A percentile compares a stretch with the other conserved stretches of the same genome.
Evolutionary conservation across 2,888 invertebrate genomes (phyloP).

Genomic region (Oeneis ivallda): DNA sequence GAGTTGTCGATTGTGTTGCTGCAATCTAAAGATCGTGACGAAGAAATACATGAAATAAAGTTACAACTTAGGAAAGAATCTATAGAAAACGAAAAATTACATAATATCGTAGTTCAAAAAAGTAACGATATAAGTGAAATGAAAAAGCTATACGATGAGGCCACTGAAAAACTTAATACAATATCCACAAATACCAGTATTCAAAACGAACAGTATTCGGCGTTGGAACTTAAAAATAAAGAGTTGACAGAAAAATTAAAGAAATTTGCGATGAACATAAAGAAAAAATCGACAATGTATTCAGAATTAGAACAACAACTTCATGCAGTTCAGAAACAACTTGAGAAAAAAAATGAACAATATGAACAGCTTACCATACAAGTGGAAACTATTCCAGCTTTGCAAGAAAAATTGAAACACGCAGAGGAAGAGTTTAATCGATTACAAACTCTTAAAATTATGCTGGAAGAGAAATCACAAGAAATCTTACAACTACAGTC

Average conservation of each 20-base stretch:
- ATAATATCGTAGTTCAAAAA: slow-evolving; percentile 79
- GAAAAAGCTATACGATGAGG: slow-evolving; percentile 71
- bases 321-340: slow-evolving; percentile 59
- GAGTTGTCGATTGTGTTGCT: slow-evolving; percentile 69
- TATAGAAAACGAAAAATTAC: slow-evolving; percentile 84
- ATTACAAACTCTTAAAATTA: slow-evolving; percentile 55
- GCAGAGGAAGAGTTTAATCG: slow-evolving; percentile 67
- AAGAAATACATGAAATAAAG: slow-evolving; percentile 79
- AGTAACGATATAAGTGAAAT: slow-evolving; percentile 72
- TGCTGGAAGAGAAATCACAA: slow-evolving; percentile 56
- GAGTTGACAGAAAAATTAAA: slow-evolving; percentile 89
- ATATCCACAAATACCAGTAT: slow-evolving; percentile 66
- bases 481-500: slow-evolving; percentile 51
- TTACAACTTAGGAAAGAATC: slow-evolving; percentile 81
- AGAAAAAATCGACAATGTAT: slow-evolving; percentile 85
- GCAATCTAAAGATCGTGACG: slow-evolving; percentile 79
- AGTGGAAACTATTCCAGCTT: slow-evolving; percentile 60
- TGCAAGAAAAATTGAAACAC: slow-evolving; percentile 67
- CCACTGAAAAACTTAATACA: slow-evolving; percentile 63
- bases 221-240: slow-evolving; percentile 83
- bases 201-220: slow-evolving; percentile 58
- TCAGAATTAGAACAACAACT: slow-evolving; percentile 83
- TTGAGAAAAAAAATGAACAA: slow-evolving; percentile 57
- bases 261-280: slow-evolving; percentile 88
- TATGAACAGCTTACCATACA: slow-evolving; percentile 63